Conservation (phyloP, 2,113 vertebrate species). For the Aegotheles bennettii region DNA sequence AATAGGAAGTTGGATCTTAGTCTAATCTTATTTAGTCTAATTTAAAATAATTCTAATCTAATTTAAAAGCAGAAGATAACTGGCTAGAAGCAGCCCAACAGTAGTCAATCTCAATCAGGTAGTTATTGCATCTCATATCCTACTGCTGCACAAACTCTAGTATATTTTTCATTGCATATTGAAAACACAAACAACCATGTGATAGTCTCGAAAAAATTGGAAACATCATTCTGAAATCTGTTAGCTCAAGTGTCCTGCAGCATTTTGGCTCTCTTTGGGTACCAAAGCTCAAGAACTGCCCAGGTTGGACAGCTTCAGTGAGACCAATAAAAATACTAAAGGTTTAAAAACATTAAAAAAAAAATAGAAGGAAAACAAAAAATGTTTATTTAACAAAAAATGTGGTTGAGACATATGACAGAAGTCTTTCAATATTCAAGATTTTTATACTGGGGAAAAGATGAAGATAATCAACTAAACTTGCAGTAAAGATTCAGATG, state of each 20-base stretch:
- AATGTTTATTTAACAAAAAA: background rate
- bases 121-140: background rate
- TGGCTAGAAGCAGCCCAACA: background rate
- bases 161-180: background rate
- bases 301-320: fast-evolving
- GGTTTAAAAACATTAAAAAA: background rate
- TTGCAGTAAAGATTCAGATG: background rate
- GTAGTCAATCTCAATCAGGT: background rate
- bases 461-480: background rate
- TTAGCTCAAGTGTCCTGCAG: background rate
- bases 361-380: too few species aligned
- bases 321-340: background rate
- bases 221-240: background rate
- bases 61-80: background rate
- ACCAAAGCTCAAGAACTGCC: background rate
- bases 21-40: background rate
- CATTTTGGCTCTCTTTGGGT: background rate
- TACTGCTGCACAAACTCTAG: background rate
- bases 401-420: background rate
- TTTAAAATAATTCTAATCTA: background rate
- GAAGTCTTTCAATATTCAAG: background rate
- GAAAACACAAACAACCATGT: background rate
- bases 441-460: background rate
- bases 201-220: background rate
- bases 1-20: background rate